phyloP scores from a whole-genome alignment of 64 coral and sea anemone species.

The Montipora efflorescens region DNA sequence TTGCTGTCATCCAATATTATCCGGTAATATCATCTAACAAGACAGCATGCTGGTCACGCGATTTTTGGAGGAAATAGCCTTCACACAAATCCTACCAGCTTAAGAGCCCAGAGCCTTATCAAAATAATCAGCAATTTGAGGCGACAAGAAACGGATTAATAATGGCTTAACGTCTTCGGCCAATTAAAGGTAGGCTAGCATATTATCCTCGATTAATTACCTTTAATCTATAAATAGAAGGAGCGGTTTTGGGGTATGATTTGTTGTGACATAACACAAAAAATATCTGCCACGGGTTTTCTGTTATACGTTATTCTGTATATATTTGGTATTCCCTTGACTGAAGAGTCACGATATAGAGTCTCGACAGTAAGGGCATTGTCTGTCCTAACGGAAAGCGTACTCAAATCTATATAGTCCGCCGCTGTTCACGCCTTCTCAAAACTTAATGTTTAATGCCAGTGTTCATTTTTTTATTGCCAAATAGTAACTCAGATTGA shows the following conservation, averaged over 20 bases:
- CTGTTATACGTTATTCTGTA: neutral
- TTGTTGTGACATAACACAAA: neutral
- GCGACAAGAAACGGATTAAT: neutral
- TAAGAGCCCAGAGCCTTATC: neutral
- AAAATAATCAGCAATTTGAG: neutral
- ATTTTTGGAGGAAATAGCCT: neutral
- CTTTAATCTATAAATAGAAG: neutral
- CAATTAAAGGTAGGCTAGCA: neutral
- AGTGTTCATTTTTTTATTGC: neutral
- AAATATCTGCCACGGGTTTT: neutral
- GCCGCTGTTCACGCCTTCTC: neutral
- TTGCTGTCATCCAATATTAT: neutral
- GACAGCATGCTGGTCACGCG: neutral
- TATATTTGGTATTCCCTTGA: neutral
- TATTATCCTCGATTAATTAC: neutral
- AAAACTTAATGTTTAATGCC: neutral
- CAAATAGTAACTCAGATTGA: too few relatives aligned
- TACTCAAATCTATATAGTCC: neutral
- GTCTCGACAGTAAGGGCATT: neutral
- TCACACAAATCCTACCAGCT: neutral
- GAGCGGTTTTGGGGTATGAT: neutral
- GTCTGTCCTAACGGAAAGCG: neutral
- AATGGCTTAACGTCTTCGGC: neutral
- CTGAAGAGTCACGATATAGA: neutral
- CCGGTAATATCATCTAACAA: conserved; percentile 14